These are phyloP conservation scores for Phenacoccus solenopsis DNA, from an alignment of 1,140 invertebrate genomes.

Conservation along the genomic window DNA sequence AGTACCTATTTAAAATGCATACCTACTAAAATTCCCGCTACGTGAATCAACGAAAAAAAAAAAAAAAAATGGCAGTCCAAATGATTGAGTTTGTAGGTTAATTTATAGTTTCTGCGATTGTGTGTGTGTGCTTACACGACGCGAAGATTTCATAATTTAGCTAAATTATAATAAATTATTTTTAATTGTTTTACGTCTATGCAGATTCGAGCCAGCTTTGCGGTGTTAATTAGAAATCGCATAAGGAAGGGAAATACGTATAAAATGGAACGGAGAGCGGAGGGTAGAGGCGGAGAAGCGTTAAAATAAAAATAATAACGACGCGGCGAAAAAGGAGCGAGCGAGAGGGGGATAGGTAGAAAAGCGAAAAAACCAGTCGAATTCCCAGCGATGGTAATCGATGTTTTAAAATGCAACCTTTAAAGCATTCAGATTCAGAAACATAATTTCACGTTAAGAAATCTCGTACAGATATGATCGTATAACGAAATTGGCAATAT, in stretches of 20 bases:
- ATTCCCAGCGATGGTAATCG: neutral
- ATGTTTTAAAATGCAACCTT: slow-evolving; percentile 9
- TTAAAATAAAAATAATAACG: too few species aligned
- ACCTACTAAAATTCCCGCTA: too few species aligned
- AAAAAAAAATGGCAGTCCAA: too few species aligned
- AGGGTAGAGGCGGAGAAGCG: too few species aligned
- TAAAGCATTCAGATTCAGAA: slow-evolving; percentile 6
- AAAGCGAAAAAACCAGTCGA: neutral
- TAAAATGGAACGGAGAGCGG: too few species aligned
- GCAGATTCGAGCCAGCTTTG: too few species aligned
- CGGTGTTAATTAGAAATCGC: neutral
- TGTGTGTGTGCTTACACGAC: too few species aligned
- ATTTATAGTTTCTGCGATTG: too few species aligned
- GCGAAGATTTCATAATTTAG: too few species aligned
- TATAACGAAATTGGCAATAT: slow-evolving; percentile 18
- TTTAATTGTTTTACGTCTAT: neutral
- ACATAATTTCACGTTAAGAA: slow-evolving; percentile 18
- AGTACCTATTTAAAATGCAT: too few species aligned
- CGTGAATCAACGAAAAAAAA: too few species aligned
- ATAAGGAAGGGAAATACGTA: neutral
- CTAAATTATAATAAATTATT: neutral
- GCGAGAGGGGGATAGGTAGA: neutral
- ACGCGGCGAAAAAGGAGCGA: neutral
- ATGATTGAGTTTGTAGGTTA: too few species aligned
- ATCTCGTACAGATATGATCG: slow-evolving; percentile 17